Conservation (phyloP, 2,797 vertebrate species). For the Cuculus canorus region DNA sequence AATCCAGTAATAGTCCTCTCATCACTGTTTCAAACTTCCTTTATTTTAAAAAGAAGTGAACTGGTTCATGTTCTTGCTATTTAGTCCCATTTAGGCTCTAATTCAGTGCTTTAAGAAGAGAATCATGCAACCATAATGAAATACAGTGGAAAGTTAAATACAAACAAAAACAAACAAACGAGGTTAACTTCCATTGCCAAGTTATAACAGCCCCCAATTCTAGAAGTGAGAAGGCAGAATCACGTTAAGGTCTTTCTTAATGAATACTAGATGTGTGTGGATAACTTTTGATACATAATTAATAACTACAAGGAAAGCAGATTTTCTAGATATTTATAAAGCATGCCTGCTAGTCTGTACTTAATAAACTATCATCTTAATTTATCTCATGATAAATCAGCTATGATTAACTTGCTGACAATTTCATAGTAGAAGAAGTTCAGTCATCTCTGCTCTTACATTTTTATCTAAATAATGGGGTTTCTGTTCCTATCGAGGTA, state of each 20-base stretch:
- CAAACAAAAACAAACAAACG: neutral
- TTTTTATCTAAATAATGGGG: neutral
- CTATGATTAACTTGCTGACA: neutral
- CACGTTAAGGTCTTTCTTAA: neutral
- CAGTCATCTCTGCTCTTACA: neutral
- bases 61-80: neutral
- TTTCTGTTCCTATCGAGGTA: neutral
- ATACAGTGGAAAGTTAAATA: neutral
- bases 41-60: neutral
- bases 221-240: neutral
- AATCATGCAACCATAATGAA: neutral
- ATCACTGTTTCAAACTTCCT: neutral
- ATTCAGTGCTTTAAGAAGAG: neutral
- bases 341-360: neutral
- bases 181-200: neutral
- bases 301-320: neutral
- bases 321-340: neutral
- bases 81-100: neutral
- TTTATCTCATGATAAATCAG: neutral
- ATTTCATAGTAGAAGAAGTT: neutral
- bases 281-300: neutral
- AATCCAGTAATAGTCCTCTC: neutral
- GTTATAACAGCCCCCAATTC: neutral
- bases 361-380: neutral
- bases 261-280: neutral